Evolutionary conservation across 2,113 vertebrate genomes (phyloP), one percentile per base, ranked within the genome.

Genomic region (Narcine bancroftii): DNA sequence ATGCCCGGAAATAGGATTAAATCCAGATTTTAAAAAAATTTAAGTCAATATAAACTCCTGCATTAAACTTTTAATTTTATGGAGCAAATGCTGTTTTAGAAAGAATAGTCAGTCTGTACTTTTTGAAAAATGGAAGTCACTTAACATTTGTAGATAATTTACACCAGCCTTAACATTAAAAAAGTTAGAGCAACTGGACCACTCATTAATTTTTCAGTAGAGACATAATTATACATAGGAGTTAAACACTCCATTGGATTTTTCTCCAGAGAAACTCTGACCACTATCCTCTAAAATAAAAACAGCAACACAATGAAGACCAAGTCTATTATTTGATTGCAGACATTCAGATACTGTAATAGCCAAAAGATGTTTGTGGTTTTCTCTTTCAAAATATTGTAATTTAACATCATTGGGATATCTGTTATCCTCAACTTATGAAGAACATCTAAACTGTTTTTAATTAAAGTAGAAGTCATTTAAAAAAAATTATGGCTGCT

Each of bases 331-430:
- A 75, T 75, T 75, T 75, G 7, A 39, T 75, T 36, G n/a, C 36
- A 75, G 72, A 39, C 72, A 75, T 75, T 75, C 72, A 75, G 72
- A 75, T 75, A n/a, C n/a, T n/a, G n/a, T n/a, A 75, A 75, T 39
- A 39, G 72, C 36, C 15, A 36, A 10, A 75, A 75, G 36, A 75
- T 75, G n/a, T 75, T 75, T 39, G 72, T 75, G n/a, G 72, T 36
- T 75, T 75, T 10, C 1, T n/a, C 11, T 75, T 72, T 72, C 7
- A 72, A n/a, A 72, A 72, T 33, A 72, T n/a, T 72, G 71, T n/a
- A 72, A 33, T 72, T 29, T 72, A 72, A 72, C 71, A 29, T 75
- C 72, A 13, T 75, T 13, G 72, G 72, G 72, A 75, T 75, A 75
- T 39, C n/a, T 75, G 72, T 36, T 39, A 73, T 2, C 15, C 72